Conservation (phyloP, 2,888 invertebrate species). For the Bellardia bayeri region DNA sequence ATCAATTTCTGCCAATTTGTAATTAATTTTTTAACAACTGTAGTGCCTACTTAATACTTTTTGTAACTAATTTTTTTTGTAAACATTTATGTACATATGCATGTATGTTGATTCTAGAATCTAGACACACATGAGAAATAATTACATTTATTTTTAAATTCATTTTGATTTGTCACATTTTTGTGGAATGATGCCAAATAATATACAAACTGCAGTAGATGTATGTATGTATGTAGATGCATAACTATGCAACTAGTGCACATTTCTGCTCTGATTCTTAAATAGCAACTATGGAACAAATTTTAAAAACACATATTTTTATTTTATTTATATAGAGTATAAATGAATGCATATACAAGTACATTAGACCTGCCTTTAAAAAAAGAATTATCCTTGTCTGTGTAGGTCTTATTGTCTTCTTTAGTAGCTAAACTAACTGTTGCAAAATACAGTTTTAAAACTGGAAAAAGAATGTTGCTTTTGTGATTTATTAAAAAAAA, state of each 20-base stretch:
- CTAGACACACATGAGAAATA: background rate
- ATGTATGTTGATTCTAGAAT: background rate
- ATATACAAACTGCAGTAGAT: background rate
- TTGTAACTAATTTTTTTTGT: slow-evolving; percentile 38
- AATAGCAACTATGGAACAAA: slow-evolving; percentile 1
- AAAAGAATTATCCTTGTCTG: too few species aligned
- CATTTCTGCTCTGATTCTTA: slow-evolving; percentile 54
- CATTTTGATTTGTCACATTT: slow-evolving; percentile 33
- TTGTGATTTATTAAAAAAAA: too few species aligned
- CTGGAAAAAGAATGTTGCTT: too few species aligned
- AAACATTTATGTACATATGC: background rate
- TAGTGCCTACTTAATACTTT: slow-evolving; percentile 51
- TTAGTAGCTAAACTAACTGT: too few species aligned
- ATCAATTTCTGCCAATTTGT: slow-evolving; percentile 6
- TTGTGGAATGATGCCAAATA: slow-evolving; percentile 61
- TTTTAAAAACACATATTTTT: background rate
- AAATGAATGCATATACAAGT: background rate
- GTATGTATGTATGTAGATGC: background rate
- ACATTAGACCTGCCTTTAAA: too few species aligned
- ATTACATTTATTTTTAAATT: slow-evolving; percentile 40
- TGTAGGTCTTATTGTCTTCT: too few species aligned
- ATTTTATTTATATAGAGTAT: too few species aligned
- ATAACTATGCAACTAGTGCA: slow-evolving; percentile 34
- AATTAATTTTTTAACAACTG: slow-evolving; percentile 30
- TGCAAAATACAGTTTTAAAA: too few species aligned